Percentiles rank a stretch among this genome's conserved stretches.
Evolutionary conservation across 2,113 vertebrate genomes (phyloP).

Genomic region (Micromys minutus): DNA sequence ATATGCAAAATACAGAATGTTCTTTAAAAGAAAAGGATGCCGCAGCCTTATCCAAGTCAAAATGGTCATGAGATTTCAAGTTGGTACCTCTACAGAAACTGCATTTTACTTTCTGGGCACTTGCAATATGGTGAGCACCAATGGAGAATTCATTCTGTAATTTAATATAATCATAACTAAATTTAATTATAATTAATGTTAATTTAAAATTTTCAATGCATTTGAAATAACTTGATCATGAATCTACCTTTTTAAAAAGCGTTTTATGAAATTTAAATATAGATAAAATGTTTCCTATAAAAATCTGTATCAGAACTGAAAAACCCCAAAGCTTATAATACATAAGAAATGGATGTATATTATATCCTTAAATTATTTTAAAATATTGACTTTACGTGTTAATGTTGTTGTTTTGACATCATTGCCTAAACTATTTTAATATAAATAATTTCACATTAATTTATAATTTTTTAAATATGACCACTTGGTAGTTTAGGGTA

Average conservation of each 20-base stretch:
- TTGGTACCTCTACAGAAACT: background rate
- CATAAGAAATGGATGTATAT: background rate
- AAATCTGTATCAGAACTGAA: background rate
- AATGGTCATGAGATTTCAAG: background rate
- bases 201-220: background rate
- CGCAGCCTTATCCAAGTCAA: background rate
- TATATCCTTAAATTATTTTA: background rate
- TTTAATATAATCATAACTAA: background rate
- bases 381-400: background rate
- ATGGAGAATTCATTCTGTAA: background rate
- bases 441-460: background rate
- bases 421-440: background rate
- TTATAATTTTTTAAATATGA: background rate
- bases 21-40: background rate
- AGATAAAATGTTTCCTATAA: conserved; percentile 33
- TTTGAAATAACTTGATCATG: background rate
- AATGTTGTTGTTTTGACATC: background rate
- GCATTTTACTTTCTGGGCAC: background rate
- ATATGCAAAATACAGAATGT: background rate
- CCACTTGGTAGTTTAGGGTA: background rate
- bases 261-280: conserved; percentile 45
- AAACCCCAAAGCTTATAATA: background rate
- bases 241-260: conserved; percentile 19
- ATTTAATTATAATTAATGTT: conserved; percentile 39
- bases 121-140: background rate